A percentile compares a stretch with the other conserved stretches of the same genome.
These are phyloP conservation scores for Pomacea maculata DNA, from an alignment of 1,140 invertebrate species.

Conservation along the genomic window DNA sequence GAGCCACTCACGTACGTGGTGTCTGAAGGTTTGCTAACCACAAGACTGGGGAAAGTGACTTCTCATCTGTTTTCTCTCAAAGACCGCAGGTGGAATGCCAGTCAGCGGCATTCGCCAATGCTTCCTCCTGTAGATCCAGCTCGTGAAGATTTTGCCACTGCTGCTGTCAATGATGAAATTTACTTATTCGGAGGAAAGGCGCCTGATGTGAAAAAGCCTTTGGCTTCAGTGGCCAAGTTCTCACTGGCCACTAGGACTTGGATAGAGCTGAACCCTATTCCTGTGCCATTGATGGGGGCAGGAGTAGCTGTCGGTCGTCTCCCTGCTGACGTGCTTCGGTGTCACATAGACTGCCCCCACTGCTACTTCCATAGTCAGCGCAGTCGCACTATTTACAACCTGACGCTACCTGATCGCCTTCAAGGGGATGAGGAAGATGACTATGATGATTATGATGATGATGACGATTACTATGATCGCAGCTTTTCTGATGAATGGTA, in stretches of 20 bases:
- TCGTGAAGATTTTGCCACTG: constrained; percentile 34
- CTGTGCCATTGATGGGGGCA: constrained; percentile 38
- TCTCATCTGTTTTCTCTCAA: constrained; percentile 35
- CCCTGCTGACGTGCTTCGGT: constrained; percentile 41
- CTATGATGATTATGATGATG: too few species aligned
- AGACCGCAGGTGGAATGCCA: constrained; percentile 28
- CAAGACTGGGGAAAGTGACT: constrained; percentile 41
- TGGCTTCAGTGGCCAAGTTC: constrained; percentile 35
- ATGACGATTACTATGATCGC: constrained; percentile 29
- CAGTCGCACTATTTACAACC: constrained; percentile 36
- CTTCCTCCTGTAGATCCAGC: constrained; percentile 27
- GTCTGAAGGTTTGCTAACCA: constrained; percentile 36
- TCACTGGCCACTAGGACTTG: constrained; percentile 35
- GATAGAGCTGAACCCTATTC: constrained; percentile 40
- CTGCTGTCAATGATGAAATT: constrained; percentile 37
- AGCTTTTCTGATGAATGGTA: constrained; percentile 35
- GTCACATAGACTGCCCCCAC: constrained; percentile 51
- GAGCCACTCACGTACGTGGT: constrained; percentile 38
- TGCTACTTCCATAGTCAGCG: constrained; percentile 37
- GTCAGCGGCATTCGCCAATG: constrained; percentile 31
- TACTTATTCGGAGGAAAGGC: constrained; percentile 51
- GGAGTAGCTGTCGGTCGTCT: constrained; percentile 35
- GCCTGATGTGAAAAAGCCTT: constrained; percentile 21
- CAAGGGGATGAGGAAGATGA: constrained; percentile 44
- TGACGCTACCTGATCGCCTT: constrained; percentile 27